Evolutionary conservation across 2,113 vertebrate species (phyloP).

Genomic region (Coturnix japonica): DNA sequence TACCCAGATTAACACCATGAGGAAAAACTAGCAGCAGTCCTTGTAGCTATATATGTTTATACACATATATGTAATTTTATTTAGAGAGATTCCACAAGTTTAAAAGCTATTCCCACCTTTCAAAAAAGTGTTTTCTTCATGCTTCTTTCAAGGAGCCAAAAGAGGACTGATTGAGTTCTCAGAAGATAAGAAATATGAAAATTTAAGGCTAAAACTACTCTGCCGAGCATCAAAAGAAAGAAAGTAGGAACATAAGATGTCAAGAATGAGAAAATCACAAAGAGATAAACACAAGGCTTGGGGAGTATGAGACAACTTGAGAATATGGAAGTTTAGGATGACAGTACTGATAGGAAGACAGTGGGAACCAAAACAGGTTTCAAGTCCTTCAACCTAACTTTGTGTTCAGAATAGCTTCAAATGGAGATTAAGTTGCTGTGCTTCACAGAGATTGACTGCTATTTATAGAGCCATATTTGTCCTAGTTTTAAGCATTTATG

Average conservation of each 20-base stretch:
- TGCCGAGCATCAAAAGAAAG: neutral
- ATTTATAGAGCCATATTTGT: slow-evolving; percentile 63
- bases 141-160: neutral
- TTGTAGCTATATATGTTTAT: neutral
- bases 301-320: neutral
- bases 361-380: slow-evolving; percentile 23
- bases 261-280: neutral
- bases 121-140: neutral
- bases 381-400: slow-evolving; percentile 58
- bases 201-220: slow-evolving; percentile 9
- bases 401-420: slow-evolving; percentile 62
- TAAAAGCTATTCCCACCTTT: neutral
- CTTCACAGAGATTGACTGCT: slow-evolving; percentile 45
- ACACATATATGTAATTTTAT: neutral
- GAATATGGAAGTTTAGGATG: neutral
- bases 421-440: slow-evolving; percentile 56
- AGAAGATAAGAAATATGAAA: slow-evolving; percentile 13
- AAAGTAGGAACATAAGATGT: neutral
- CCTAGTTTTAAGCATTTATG: slow-evolving; percentile 56
- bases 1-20: neutral
- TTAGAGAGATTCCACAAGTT: neutral
- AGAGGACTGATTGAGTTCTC: neutral
- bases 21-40: neutral
- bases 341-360: slow-evolving; percentile 26
- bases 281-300: neutral